Base-by-base conservation (phyloP, 2,797 vertebrate genomes). In the Semotilus atromaculatus region DNA sequence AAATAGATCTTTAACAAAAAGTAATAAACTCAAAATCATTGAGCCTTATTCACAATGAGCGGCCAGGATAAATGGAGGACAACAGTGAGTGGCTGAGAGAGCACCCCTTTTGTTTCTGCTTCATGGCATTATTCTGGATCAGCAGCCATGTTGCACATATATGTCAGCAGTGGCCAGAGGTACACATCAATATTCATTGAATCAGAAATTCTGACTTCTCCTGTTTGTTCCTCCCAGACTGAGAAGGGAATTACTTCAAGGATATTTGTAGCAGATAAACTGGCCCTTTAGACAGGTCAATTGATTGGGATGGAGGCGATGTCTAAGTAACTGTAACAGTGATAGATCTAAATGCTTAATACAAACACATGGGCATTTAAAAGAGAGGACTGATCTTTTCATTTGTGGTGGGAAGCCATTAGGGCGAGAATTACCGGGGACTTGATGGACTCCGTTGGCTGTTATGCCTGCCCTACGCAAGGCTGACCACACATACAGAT, bases 181-280 rank as follows among this genome's bases (percentile, higher is more conserved):
- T 84, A 84, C 68, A 66, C 86, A 90, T 92, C 90, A 88, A 91
- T 91, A 92, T 90, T 90, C 87, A 92, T 87, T 90, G 82, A 86
- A 90, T 91, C 75, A 91, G 88, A 93, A 92, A 88, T 82, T 84
- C 82, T 86, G 87, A 88, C 88, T 85, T 81, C 64, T 91, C 89
- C 83, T 66, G 80, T 91, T 92, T 90, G 88, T 88, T 87, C 82
- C 70, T 78, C 88, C 86, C 23, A 87, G 81, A 83, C 81, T 78
- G 87, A 87, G 55, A 26, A 85, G 79, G 51, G 74, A 89, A 70
- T 88, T 86, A 89, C 89, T 88, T 60, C 73, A 89, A 89, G 88
- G 88, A 88, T 92, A 93, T 93, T 90, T 92, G 88, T 89, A 48
- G 85, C 89, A 91, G 92, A 93, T 92, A 89, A 93, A 94, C 89